Base-by-base conservation (phyloP, 2,888 invertebrate species). In the Shargacucullia verbasci region DNA sequence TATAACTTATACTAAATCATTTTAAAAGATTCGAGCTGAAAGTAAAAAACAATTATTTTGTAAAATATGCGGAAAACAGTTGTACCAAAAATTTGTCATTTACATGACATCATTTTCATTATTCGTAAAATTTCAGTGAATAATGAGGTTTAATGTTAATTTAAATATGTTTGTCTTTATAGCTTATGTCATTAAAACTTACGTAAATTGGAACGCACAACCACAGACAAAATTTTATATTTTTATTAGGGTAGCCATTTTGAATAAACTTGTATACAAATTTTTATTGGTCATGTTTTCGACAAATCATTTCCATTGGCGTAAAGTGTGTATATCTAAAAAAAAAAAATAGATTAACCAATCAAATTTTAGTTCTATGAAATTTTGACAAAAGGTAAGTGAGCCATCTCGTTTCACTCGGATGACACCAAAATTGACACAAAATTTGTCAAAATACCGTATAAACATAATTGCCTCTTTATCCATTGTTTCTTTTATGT, bases 391-490 rank as follows among this genome's bases (percentile, higher is more conserved):
- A 53, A 55, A 59, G 37, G 37, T 52, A 15, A 63, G 55, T 59
- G 49, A 78, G 70, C 77, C 79, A 75, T 75, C 77, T 78, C 75
- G 73, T 79, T 74, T 66, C 58, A 38, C 4, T 6, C 29, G 48
- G 54, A 57, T 78, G 75, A 78, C 75, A 76, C 58, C 69, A 73
- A 76, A 82, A 72, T 82, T 87, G 87, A 88, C 87, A 90, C 84
- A 88, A 90, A 90, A 88, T 87, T 92, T 91, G 90, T 90, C 92
- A 92, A 91, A 92, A 91, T 90, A 92, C 88, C 87, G 86, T 90
- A 82, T 86, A 88, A 86, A 90, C 84, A 85, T 87, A 84, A 81
- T 88, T 83, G 80, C 82, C 77, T 86, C 77, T 80, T 82, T 74
- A 81, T 83, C 82, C 84, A 83, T 86, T 87, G 82, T 90, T 90